Percentiles rank a stretch among this genome's conserved stretches.
Conservation (phyloP, 2,888 invertebrate species). For the Magallana nippona region DNA sequence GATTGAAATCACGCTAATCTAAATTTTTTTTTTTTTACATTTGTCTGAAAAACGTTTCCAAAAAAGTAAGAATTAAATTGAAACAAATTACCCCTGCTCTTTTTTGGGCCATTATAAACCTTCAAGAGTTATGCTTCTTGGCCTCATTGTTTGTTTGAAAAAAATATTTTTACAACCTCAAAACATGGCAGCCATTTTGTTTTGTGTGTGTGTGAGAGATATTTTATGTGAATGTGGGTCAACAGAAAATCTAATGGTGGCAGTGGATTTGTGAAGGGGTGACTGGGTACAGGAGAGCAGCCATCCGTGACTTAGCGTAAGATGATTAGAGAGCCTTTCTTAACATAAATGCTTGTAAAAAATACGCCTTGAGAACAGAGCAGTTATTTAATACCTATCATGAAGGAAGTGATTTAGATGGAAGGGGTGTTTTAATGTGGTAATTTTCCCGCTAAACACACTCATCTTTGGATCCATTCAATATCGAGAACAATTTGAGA, state of each 20-base stretch:
- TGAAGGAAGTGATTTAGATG: conserved; percentile 23
- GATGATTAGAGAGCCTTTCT: conserved; percentile 24
- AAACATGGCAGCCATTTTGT: conserved; percentile 30
- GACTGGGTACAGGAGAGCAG: background rate
- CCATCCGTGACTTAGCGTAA: conserved; percentile 11
- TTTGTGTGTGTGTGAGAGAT: conserved; percentile 26
- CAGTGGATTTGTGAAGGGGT: conserved; percentile 10
- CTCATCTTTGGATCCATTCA: conserved; percentile 16
- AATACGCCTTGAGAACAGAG: conserved; percentile 25
- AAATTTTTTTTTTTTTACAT: too few relatives aligned
- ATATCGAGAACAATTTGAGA: background rate
- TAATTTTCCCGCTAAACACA: conserved; percentile 31
- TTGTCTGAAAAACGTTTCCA: too few relatives aligned
- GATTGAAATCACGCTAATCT: background rate
- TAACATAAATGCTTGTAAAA: conserved; percentile 26
- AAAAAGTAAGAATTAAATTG: too few relatives aligned
- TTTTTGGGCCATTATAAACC: background rate
- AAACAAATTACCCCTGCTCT: too few relatives aligned
- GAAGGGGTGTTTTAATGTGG: conserved; percentile 21
- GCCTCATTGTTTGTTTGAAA: background rate
- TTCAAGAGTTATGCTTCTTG: conserved; percentile 16
- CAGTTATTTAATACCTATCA: conserved; percentile 15
- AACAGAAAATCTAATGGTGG: conserved; percentile 19
- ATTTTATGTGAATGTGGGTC: conserved; percentile 18
- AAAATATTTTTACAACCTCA: conserved; percentile 30